These are phyloP conservation scores for Thymelicus acteon DNA, from an alignment of 2,888 invertebrate species.

Conservation along the genomic window DNA sequence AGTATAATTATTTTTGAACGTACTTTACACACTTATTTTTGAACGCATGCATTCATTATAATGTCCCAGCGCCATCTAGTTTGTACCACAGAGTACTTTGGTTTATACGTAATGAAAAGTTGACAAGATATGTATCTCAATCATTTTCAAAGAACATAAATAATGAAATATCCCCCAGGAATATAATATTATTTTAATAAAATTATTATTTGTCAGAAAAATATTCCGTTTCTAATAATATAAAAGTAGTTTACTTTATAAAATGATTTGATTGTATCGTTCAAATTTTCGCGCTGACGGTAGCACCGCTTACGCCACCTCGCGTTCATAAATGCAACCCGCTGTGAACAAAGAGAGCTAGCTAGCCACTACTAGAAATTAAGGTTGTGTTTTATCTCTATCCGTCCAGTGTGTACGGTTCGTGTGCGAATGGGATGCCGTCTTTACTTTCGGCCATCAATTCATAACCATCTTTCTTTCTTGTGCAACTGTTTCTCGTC, in stretches of 20 bases:
- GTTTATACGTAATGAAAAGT: not conserved
- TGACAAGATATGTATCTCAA: not conserved
- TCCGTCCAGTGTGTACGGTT: constrained; percentile 52
- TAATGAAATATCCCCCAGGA: not conserved
- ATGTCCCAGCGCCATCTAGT: constrained; percentile 36
- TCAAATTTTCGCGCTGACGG: constrained; percentile 48
- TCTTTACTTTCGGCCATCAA: constrained; percentile 75
- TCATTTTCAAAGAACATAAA: too few species aligned
- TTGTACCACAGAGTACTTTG: too few species aligned
- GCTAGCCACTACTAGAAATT: constrained; percentile 75
- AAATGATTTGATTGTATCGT: constrained; percentile 3
- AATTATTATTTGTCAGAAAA: too few species aligned
- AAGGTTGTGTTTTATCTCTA: constrained; percentile 79
- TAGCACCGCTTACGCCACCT: constrained; percentile 59
- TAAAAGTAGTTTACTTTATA: not conserved
- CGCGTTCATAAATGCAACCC: constrained; percentile 55
- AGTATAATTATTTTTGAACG: not conserved
- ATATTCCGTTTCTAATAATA: constrained; percentile 1
- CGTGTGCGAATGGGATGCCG: constrained; percentile 67
- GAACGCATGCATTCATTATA: constrained; percentile 17
- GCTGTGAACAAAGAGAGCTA: constrained; percentile 81
- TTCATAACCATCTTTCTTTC: constrained; percentile 82
- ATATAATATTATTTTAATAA: too few species aligned
- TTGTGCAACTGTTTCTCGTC: constrained; percentile 85
- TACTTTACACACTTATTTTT: not conserved